Conservation (phyloP, 1,140 invertebrate genomes). For the Lepeophtheirus salmonis region DNA sequence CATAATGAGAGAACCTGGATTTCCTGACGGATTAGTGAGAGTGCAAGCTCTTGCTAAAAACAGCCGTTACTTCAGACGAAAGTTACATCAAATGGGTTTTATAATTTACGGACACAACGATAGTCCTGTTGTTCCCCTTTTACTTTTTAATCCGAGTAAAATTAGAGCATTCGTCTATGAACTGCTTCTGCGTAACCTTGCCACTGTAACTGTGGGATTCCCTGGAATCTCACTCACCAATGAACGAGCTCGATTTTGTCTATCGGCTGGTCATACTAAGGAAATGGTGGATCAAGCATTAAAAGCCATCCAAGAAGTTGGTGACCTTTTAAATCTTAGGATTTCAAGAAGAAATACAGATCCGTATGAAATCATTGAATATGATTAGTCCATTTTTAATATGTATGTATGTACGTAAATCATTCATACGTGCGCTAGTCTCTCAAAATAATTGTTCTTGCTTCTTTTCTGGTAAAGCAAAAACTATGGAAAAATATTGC, state of each 20-base stretch:
- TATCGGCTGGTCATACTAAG: conserved; percentile 85
- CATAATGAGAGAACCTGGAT: conserved; percentile 55
- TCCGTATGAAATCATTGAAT: not conserved
- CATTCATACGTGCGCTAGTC: too few relatives aligned
- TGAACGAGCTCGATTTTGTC: conserved; percentile 78
- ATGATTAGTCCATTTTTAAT: too few relatives aligned
- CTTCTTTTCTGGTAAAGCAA: too few relatives aligned
- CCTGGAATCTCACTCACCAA: conserved; percentile 85
- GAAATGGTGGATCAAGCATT: conserved; percentile 71
- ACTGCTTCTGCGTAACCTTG: conserved; percentile 57
- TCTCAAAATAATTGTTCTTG: too few relatives aligned
- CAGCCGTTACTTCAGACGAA: conserved; percentile 36
- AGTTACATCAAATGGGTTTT: conserved; percentile 38
- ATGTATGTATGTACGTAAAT: too few relatives aligned
- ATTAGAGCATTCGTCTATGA: conserved; percentile 59
- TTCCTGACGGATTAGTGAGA: conserved; percentile 24
- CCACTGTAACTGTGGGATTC: conserved; percentile 85
- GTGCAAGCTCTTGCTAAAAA: conserved; percentile 36
- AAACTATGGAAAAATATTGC: too few relatives aligned
- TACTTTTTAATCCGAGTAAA: conserved; percentile 38
- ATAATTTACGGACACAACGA: conserved; percentile 41
- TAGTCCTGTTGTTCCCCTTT: conserved; percentile 39
- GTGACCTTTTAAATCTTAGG: conserved; percentile 34
- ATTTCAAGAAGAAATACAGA: not conserved
- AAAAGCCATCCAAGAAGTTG: conserved; percentile 44